Evolutionary conservation across 2,113 vertebrate species (phyloP).

Genomic region (Ammodytes marinus): DNA sequence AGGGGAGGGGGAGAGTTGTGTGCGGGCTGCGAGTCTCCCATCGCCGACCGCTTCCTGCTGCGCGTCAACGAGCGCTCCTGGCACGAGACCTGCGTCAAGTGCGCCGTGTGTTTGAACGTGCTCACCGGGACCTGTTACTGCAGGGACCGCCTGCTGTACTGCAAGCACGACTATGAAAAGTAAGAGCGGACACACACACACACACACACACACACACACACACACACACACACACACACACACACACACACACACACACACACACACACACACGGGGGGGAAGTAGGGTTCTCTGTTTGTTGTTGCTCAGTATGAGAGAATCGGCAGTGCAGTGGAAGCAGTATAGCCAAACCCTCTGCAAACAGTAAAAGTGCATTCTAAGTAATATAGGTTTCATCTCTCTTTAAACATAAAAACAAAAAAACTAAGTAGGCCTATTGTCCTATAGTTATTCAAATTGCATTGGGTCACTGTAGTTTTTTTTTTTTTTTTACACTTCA

Average conservation of each 20-base stretch:
- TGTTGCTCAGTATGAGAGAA: background rate
- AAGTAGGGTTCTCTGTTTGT: background rate
- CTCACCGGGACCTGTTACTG: constrained; percentile 91
- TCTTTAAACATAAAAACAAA: too few relatives aligned
- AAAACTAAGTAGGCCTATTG: too few relatives aligned
- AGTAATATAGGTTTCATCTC: too few relatives aligned
- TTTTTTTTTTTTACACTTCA: too few relatives aligned
- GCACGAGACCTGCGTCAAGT: constrained; percentile 94
- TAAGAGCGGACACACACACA: constrained; percentile 72
- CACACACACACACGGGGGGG: background rate
- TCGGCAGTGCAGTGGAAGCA: background rate
- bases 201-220: constrained; percentile 5
- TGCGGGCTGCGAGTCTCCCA: constrained; percentile 89
- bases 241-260: background rate
- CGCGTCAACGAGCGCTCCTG: constrained; percentile 91
- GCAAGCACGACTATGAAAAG: constrained; percentile 94
- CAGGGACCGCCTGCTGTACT: constrained; percentile 91
- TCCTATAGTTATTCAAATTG: too few relatives aligned
- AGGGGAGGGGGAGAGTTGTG: constrained; percentile 87
- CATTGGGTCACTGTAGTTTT: too few relatives aligned
- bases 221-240: background rate
- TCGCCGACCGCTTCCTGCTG: constrained; percentile 91
- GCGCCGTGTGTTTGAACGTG: constrained; percentile 87
- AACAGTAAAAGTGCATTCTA: background rate
- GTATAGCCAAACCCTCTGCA: background rate